These are phyloP conservation scores for Rhizomys pruinosus DNA, from an alignment of 2,113 vertebrate species.

Conservation along the genomic window DNA sequence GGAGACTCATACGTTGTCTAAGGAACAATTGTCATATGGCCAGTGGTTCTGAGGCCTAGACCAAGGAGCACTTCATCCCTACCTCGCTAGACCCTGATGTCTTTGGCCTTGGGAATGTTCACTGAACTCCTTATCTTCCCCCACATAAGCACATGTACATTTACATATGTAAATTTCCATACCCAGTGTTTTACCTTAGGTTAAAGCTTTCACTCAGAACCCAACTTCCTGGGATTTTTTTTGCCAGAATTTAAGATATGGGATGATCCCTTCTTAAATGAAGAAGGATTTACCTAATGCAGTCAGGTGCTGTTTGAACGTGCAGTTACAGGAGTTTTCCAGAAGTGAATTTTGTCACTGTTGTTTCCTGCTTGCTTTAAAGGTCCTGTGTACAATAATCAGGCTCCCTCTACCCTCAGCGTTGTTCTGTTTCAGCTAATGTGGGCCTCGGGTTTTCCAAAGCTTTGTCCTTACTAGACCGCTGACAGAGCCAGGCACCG, in stretches of 20 bases:
- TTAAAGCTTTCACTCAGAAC: neutral
- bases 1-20: neutral
- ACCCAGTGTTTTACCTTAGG: neutral
- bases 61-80: neutral
- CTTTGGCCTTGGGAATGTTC: slow-evolving; percentile 11
- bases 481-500: slow-evolving; percentile 5
- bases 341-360: neutral
- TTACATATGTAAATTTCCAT: neutral
- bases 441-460: slow-evolving; percentile 55
- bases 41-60: neutral
- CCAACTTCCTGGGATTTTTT: slow-evolving; percentile 32
- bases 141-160: neutral
- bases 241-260: slow-evolving; percentile 3
- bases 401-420: neutral
- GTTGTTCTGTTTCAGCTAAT: neutral
- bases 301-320: neutral
- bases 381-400: neutral
- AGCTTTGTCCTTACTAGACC: slow-evolving; percentile 46
- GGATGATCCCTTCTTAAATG: neutral
- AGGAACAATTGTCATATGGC: neutral
- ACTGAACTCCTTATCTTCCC: neutral
- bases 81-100: neutral
- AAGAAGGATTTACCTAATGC: neutral
- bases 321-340: neutral
- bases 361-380: neutral